Conservation (phyloP, 2,113 vertebrate genomes). For the Gallinago media region DNA sequence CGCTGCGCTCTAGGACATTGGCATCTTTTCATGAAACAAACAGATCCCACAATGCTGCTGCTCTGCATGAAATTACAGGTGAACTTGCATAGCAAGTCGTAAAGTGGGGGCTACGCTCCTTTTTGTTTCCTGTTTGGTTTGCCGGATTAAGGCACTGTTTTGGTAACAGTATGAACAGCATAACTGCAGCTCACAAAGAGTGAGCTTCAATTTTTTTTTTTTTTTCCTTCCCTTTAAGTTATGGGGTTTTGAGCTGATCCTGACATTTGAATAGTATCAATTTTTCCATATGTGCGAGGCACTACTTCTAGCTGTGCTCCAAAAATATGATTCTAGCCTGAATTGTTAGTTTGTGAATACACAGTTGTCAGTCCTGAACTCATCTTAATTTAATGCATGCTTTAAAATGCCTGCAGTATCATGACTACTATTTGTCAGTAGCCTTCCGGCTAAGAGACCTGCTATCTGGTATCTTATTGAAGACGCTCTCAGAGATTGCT, state of each 20-base stretch:
- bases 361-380: constrained; percentile 46
- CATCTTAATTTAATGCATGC: constrained; percentile 22
- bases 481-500: constrained; percentile 36
- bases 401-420: constrained; percentile 55
- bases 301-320: constrained; percentile 42
- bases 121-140: constrained; percentile 69
- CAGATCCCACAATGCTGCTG: constrained; percentile 59
- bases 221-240: constrained; percentile 40
- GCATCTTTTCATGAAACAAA: constrained; percentile 66
- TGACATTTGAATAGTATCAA: constrained; percentile 10
- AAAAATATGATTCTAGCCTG: constrained; percentile 30
- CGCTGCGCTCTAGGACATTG: constrained; percentile 47
- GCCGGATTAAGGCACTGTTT: constrained; percentile 45
- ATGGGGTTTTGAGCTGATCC: constrained; percentile 10
- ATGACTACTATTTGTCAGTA: constrained; percentile 60
- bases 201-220: neutral
- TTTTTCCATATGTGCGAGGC: constrained; percentile 35
- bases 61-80: constrained; percentile 60
- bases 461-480: constrained; percentile 34
- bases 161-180: constrained; percentile 20
- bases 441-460: constrained; percentile 42
- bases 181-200: constrained; percentile 14
- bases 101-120: neutral
- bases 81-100: constrained; percentile 16
- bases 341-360: constrained; percentile 38